These are phyloP conservation scores for Polypterus senegalus DNA, from an alignment of 2,113 vertebrate species.

Conservation along the genomic window DNA sequence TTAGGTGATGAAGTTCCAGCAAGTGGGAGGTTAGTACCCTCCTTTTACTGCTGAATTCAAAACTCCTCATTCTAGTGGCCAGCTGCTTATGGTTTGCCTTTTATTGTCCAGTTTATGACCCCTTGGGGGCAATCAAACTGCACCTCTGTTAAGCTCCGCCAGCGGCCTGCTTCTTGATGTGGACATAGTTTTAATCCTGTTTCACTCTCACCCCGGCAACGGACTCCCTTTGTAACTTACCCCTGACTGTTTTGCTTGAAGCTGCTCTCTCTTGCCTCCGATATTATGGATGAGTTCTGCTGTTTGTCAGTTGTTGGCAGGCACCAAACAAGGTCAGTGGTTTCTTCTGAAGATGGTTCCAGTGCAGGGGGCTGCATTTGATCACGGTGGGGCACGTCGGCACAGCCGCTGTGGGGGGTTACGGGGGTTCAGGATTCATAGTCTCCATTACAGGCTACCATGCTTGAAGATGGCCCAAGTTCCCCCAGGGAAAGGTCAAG, in stretches of 20 bases:
- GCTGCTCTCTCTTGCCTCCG: conserved; percentile 60
- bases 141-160: conserved; percentile 46
- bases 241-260: conserved; percentile 73
- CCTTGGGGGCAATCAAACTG: conserved; percentile 25
- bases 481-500: no score
- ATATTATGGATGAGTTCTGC: conserved; percentile 53
- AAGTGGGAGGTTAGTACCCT: not conserved
- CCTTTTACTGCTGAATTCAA: conserved; percentile 11
- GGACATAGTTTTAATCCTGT: conserved; percentile 64
- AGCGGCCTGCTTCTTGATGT: conserved; percentile 68
- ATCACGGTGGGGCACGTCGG: no score
- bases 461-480: no score
- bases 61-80: conserved; percentile 23
- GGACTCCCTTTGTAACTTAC: conserved; percentile 63
- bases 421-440: no score
- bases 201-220: conserved; percentile 76
- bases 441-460: no score
- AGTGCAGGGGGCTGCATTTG: no score
- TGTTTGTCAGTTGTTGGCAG: conserved; percentile 11
- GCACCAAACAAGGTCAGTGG: not conserved
- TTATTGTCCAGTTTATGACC: conserved; percentile 42
- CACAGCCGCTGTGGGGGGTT: no score
- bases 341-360: no score
- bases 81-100: conserved; percentile 33
- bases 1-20: no score